Conservation (phyloP, 2,113 vertebrate genomes). For the Tursiops truncatus region DNA sequence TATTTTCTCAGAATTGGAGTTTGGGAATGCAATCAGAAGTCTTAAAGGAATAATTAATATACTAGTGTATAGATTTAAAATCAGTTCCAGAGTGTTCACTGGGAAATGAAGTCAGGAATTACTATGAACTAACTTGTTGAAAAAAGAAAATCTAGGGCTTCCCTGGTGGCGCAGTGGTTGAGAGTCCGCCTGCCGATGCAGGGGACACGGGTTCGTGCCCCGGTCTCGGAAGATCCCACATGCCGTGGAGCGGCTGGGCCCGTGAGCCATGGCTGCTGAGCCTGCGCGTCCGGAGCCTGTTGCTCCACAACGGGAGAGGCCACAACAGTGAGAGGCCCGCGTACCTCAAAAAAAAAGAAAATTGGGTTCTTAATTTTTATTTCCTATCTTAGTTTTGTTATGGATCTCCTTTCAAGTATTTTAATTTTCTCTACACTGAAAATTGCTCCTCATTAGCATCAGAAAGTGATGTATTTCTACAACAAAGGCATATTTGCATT, state of each 20-base stretch:
- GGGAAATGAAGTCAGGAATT: neutral
- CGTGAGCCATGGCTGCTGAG: no score
- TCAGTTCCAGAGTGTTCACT: neutral
- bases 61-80: neutral
- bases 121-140: neutral
- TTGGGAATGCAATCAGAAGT: neutral
- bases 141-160: neutral
- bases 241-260: no score
- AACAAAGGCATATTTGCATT: neutral
- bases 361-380: slow-evolving; percentile 21
- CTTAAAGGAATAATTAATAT: neutral
- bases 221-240: no score
- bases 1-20: neutral
- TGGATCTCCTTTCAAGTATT: neutral
- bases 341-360: neutral
- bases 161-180: no score
- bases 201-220: no score
- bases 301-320: no score
- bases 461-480: neutral
- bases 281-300: no score
- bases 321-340: no score
- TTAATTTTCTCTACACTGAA: neutral
- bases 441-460: neutral
- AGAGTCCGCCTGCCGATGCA: no score
- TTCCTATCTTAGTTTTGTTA: neutral